Base-by-base conservation (phyloP, 2,113 vertebrate species). In the Zosterops hypoxanthus region DNA sequence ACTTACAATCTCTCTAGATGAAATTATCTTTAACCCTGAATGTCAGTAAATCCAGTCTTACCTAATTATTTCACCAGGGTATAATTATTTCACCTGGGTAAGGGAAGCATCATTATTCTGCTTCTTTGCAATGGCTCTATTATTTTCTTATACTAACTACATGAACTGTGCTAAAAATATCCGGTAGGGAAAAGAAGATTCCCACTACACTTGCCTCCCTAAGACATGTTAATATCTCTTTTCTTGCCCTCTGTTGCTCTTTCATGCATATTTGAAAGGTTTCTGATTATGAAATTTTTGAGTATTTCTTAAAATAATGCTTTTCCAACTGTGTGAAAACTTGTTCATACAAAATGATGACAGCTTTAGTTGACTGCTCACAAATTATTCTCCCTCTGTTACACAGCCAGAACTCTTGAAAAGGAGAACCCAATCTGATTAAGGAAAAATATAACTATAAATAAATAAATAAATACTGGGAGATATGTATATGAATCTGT, bases 1-100 rank as follows among this genome's bases (percentile, higher is more conserved):
- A 61, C 29, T 93, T 82, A 83, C 75, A 76, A 41, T 64, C 88
- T 88, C 79, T 93, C 44, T 73, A 80, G 42, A 64, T 63, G 12
- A 31, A 88, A 69, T 19, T 75, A 21, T 36, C 10, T 28, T 94
- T 60, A 23, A 88, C 86, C 33, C 65, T 81, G 47, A 36, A 34
- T 75, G 71, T 87, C 75, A 73, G 42, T 80, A 60, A 75, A 97
- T 95, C 72, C 55, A 73, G 55, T 81, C 64, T 94, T 87, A 31
- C 61, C 21, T 94, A 95, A 93, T 82, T 97, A 78, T 83, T 91
- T 96, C 66, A 92, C 79, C 72, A 86, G 63, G 33, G n/a, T 84
- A 89, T 94, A 95, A 93, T 82, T 97, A 78, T 83, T 91, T 96
- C 66, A 92, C 79, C 72, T 88, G 63, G 33, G n/a, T 84, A 89